These are phyloP conservation scores for Prionace glauca DNA, from an alignment of 2,797 vertebrate genomes.

Conservation along the genomic window DNA sequence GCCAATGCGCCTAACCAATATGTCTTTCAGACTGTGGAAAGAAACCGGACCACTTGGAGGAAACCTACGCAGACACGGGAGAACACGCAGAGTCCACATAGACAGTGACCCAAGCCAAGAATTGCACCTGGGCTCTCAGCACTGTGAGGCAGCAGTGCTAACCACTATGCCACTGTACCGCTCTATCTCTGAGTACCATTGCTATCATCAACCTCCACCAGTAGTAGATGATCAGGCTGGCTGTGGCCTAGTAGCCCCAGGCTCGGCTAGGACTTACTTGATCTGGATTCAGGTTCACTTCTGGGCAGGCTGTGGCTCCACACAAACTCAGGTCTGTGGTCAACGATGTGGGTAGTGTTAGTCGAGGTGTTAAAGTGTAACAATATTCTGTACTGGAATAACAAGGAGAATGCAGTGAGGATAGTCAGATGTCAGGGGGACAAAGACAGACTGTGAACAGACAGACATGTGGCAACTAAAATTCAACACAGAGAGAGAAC, in stretches of 20 bases:
- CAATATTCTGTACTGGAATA: conserved; percentile 67
- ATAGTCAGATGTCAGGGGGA: not conserved
- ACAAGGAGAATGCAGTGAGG: not conserved
- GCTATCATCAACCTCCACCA: not conserved
- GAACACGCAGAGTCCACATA: no score
- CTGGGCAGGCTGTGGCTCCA: conserved; percentile 71
- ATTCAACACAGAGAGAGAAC: not conserved
- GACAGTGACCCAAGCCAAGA: no score
- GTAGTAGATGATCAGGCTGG: not conserved
- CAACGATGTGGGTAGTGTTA: conserved; percentile 45
- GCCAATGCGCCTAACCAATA: no score
- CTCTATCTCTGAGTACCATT: not conserved
- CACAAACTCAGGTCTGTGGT: conserved; percentile 52
- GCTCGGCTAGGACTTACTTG: not conserved
- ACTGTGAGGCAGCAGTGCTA: no score
- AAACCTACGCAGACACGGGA: no score
- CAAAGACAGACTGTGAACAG: not conserved
- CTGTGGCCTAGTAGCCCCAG: not conserved
- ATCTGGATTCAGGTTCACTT: conserved; percentile 49
- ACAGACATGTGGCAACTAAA: not conserved
- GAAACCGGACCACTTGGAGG: no score
- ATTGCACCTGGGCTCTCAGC: no score
- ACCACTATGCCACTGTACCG: no score
- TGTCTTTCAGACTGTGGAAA: no score
- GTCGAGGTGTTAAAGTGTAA: conserved; percentile 65